These are phyloP conservation scores for Mohoua ochrocephala DNA, from an alignment of 2,113 vertebrate species.

Conservation along the genomic window DNA sequence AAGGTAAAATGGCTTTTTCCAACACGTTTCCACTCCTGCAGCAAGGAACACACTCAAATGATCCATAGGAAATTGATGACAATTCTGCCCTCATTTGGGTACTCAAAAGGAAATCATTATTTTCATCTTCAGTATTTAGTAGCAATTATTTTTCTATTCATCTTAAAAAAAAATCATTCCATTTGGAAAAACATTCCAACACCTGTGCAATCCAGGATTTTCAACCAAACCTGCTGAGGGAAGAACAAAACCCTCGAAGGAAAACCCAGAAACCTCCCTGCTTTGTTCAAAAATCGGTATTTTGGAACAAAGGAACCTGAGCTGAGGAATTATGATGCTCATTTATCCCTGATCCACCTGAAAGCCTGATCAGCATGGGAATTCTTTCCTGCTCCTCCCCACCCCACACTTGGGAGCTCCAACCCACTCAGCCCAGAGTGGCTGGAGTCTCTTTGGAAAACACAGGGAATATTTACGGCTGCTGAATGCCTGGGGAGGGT, in stretches of 20 bases:
- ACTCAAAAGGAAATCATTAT: not conserved
- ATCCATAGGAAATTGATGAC: not conserved
- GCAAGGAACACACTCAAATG: not conserved
- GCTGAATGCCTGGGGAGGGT: not conserved
- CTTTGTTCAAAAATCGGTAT: not conserved
- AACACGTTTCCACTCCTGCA: not conserved
- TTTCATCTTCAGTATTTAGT: not conserved
- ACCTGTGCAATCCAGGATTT: not conserved
- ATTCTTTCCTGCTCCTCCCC: not conserved
- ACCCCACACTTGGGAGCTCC: not conserved
- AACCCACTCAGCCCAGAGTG: not conserved
- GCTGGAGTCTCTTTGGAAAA: not conserved
- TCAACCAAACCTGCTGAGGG: not conserved
- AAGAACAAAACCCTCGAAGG: not conserved
- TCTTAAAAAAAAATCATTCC: not conserved
- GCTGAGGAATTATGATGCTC: not conserved
- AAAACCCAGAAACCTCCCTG: not conserved
- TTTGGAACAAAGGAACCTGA: not conserved
- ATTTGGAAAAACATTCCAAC: not conserved
- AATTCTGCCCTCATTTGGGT: not conserved
- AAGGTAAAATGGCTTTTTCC: not conserved
- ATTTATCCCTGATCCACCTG: not conserved
- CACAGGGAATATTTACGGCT: not conserved
- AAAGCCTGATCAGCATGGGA: not conserved
- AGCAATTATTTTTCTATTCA: not conserved